Conservation (phyloP, 2,888 invertebrate species). For the Rhamphomyia laevipes region DNA sequence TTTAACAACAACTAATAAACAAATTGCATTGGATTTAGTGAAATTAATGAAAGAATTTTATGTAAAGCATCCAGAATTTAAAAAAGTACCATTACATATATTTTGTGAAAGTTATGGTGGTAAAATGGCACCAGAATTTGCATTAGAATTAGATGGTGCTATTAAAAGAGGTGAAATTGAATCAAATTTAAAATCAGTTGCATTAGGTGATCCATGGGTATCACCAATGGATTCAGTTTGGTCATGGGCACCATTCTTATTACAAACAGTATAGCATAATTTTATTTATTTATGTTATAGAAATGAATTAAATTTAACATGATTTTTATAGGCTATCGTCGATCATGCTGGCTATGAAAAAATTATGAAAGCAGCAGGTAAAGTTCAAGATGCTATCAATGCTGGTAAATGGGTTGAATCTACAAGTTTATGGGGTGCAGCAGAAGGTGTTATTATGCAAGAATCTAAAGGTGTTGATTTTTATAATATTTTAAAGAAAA, state of each 20-base stretch:
- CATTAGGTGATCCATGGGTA: conserved; percentile 83
- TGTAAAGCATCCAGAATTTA: conserved; percentile 53
- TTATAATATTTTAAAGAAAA: conserved; percentile 59
- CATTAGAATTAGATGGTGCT: conserved; percentile 45
- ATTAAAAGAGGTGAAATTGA: conserved; percentile 47
- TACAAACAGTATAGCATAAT: conserved; percentile 46
- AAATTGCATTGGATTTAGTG: conserved; percentile 67
- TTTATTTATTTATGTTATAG: not conserved
- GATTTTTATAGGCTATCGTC: conserved; percentile 45
- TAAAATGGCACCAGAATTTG: conserved; percentile 84
- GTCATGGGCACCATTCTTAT: conserved; percentile 70
- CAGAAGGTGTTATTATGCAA: conserved; percentile 49
- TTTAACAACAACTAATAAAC: conserved; percentile 45
- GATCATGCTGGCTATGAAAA: conserved; percentile 51
- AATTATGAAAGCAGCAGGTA: conserved; percentile 46
- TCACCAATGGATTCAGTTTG: conserved; percentile 73
- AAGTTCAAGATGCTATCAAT: conserved; percentile 46
- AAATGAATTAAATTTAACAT: not conserved
- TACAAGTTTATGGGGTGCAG: conserved; percentile 50
- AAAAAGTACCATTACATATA: conserved; percentile 64
- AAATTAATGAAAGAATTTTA: conserved; percentile 60
- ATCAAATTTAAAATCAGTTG: conserved; percentile 65
- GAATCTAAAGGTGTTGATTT: conserved; percentile 61
- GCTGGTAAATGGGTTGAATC: conserved; percentile 46
- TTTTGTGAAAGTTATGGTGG: conserved; percentile 88